A percentile compares a stretch with the other conserved stretches of the same genome.
phyloP scores from a whole-genome alignment of 2,888 invertebrate species.

The Agrotis ipsilon region DNA sequence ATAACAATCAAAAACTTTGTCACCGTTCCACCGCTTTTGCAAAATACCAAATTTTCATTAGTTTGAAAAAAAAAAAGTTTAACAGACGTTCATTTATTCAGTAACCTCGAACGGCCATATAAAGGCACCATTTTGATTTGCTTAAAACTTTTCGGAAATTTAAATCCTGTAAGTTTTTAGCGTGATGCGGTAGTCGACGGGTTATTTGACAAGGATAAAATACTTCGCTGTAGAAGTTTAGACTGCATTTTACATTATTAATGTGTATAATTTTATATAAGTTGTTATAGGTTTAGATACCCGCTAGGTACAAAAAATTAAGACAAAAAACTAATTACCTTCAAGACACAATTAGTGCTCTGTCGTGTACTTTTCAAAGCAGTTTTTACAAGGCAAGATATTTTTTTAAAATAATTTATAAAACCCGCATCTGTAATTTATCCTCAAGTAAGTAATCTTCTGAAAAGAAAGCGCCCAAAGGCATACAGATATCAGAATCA shows the following conservation, averaged over 20 bases:
- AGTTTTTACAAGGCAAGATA: background rate
- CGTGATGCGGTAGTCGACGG: background rate
- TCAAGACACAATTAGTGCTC: background rate
- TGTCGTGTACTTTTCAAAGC: background rate
- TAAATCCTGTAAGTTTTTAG: background rate
- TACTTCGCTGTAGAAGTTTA: background rate
- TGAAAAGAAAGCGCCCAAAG: constrained; percentile 33
- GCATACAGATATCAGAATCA: constrained; percentile 33
- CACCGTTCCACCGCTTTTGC: constrained; percentile 57
- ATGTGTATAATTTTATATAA: too few species aligned
- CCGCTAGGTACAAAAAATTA: too few species aligned
- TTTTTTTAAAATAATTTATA: background rate
- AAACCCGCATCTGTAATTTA: constrained; percentile 12
- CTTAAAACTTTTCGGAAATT: constrained; percentile 16
- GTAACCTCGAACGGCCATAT: constrained; percentile 39
- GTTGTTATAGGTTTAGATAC: too few species aligned
- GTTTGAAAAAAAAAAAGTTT: constrained; percentile 70
- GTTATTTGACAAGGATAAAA: constrained; percentile 7
- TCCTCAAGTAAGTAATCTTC: constrained; percentile 4
- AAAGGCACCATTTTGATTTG: constrained; percentile 52
- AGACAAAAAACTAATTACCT: background rate
- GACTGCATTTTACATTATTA: constrained; percentile 13
- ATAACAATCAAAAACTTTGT: constrained; percentile 58
- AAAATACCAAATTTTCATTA: constrained; percentile 76
- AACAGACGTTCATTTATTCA: constrained; percentile 70